A percentile compares a stretch with the other conserved stretches of the same genome.
Evolutionary conservation across 1,140 invertebrate species (phyloP).

Genomic region (honey bee (Apis mellifera)): Amel_HAv3.1 CM009931.2:9203001-9203500

Average conservation of each 20-base stretch:
- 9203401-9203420: not conserved
- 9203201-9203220: slow-evolving; percentile 8
- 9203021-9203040: not conserved
- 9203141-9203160: not conserved
- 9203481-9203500: slow-evolving; percentile 32
- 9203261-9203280: slow-evolving; percentile 13
- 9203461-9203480: not conserved
- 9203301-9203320: not conserved
- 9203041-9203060: not conserved
- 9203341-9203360: not conserved
- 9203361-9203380: not conserved
- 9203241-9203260: not conserved
- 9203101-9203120: not conserved
- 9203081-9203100: not conserved
- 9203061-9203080: not conserved
- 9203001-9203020: not conserved
- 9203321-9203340: not conserved
- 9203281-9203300: not conserved
- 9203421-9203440: not conserved
- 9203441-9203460: not conserved
- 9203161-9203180: not conserved
- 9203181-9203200: not conserved
- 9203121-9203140: not conserved
- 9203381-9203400: not conserved
- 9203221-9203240: not conserved